These are phyloP conservation scores for Hirtodrosophila histrioides DNA, from an alignment of 2,888 invertebrate genomes.

Conservation along the genomic window DNA sequence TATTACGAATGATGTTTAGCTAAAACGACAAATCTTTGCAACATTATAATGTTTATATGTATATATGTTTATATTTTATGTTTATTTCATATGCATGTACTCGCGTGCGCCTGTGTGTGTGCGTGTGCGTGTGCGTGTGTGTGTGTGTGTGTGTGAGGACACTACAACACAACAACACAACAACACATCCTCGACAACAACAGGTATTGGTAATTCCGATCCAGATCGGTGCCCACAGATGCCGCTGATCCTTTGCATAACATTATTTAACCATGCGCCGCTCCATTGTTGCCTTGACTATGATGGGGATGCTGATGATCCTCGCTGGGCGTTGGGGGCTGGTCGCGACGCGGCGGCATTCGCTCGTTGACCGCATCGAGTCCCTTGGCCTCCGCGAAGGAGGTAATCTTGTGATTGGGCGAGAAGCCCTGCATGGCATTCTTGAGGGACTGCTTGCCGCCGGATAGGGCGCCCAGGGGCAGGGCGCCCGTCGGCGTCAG, in stretches of 20 bases:
- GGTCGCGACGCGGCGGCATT: slow-evolving; percentile 96
- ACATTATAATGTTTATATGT: slow-evolving; percentile 49
- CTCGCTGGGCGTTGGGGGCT: slow-evolving; percentile 89
- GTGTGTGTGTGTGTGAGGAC: slow-evolving; percentile 1
- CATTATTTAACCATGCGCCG: slow-evolving; percentile 77
- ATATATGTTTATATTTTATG: slow-evolving; percentile 31
- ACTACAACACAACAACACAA: no score
- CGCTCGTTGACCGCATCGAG: slow-evolving; percentile 99
- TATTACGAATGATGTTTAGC: slow-evolving; percentile 49
- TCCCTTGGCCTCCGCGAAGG: slow-evolving; percentile 99
- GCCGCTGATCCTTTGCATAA: not conserved
- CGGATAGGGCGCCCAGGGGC: slow-evolving; percentile 97
- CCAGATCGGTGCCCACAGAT: no score
- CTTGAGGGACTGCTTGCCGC: slow-evolving; percentile 97
- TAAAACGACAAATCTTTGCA: slow-evolving; percentile 58
- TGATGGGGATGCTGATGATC: slow-evolving; percentile 67
- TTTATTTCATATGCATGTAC: slow-evolving; percentile 25
- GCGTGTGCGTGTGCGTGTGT: slow-evolving; percentile 6
- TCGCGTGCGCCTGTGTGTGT: slow-evolving; percentile 14
- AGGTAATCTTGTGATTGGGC: slow-evolving; percentile 98
- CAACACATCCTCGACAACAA: slow-evolving; percentile 7
- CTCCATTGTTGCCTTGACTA: slow-evolving; percentile 67
- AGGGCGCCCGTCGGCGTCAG: slow-evolving; percentile 99
- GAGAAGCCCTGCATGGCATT: slow-evolving; percentile 98
- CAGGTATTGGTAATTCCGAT: not conserved